A percentile compares a stretch with the other conserved stretches of the same genome.
phyloP scores from a whole-genome alignment of 2,888 invertebrate genomes.

The Cephus nigrinus region DNA sequence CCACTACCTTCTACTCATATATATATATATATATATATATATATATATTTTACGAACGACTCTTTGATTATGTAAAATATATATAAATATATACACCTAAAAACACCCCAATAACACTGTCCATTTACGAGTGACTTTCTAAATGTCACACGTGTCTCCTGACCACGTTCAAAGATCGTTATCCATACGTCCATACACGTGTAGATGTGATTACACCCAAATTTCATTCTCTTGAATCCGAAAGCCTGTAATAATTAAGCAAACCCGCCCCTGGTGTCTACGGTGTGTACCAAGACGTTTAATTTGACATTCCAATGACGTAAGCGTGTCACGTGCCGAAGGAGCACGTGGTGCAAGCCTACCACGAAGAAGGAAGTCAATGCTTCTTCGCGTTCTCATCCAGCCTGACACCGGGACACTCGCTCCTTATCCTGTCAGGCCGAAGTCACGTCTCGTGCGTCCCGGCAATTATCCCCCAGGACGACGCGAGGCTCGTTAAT shows the following conservation, averaged over 20 bases:
- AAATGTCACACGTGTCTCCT: too few relatives aligned
- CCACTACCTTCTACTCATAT: too few relatives aligned
- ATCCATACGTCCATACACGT: too few relatives aligned
- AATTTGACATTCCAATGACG: not conserved
- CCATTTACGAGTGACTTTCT: too few relatives aligned
- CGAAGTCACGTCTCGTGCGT: constrained; percentile 50
- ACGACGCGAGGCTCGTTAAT: constrained; percentile 30
- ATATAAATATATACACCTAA: too few relatives aligned
- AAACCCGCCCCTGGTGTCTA: not conserved
- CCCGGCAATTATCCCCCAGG: constrained; percentile 54
- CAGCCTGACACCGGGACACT: not conserved
- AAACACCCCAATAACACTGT: too few relatives aligned
- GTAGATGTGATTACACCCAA: not conserved
- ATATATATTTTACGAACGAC: too few relatives aligned
- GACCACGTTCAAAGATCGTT: too few relatives aligned
- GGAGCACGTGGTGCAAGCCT: not conserved
- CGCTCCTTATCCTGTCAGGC: not conserved
- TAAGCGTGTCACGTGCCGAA: not conserved
- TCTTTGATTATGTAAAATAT: too few relatives aligned
- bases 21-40: not conserved
- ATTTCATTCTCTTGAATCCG: not conserved
- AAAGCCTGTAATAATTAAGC: not conserved
- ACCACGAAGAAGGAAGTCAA: not conserved
- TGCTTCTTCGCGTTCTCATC: not conserved
- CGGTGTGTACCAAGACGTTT: not conserved